Conservation (phyloP, 2,797 vertebrate genomes). For the Acanthis flammea region DNA sequence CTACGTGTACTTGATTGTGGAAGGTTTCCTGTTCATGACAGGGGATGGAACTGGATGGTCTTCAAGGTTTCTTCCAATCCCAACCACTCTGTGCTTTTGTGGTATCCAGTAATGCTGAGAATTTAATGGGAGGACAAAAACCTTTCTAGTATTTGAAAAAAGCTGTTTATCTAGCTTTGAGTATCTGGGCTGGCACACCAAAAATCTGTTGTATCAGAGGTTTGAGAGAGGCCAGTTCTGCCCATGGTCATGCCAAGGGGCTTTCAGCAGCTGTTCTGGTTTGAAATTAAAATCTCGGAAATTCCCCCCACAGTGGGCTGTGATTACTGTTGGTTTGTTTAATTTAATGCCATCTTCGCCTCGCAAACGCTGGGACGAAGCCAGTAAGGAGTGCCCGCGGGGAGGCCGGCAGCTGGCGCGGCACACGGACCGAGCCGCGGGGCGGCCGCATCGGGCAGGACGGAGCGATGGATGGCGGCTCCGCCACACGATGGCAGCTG, state of each 20-base stretch:
- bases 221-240: background rate
- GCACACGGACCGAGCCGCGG: background rate
- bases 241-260: fast-evolving
- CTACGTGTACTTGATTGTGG: background rate
- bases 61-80: background rate
- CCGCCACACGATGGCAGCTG: conserved; percentile 74
- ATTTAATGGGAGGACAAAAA: background rate
- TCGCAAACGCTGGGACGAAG: background rate
- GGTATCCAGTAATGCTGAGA: background rate
- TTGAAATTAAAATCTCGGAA: background rate
- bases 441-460: background rate
- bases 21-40: background rate
- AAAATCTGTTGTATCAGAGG: background rate
- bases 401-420: background rate
- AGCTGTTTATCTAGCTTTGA: background rate
- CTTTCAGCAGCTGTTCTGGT: background rate
- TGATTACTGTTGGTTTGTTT: background rate
- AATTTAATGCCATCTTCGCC: background rate
- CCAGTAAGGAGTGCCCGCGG: background rate
- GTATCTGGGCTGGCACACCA: fast-evolving
- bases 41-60: background rate
- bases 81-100: background rate
- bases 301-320: fast-evolving
- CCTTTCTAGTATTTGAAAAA: background rate
- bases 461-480: background rate